Evolutionary conservation across 2,888 invertebrate genomes (phyloP).

Genomic region (Andrena praecox): DNA sequence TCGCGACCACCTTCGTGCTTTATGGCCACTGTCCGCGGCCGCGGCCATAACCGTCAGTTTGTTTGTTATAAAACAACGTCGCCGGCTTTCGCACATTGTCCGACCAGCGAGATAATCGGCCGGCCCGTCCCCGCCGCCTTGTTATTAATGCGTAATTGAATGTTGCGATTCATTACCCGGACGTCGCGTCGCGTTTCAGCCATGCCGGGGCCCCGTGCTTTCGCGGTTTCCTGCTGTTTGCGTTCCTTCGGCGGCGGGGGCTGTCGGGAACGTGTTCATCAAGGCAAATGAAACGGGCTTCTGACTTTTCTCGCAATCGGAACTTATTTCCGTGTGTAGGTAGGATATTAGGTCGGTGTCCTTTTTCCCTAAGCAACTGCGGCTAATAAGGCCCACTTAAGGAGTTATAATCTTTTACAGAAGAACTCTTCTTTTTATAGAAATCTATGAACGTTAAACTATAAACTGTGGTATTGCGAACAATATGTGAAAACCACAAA

Average conservation of each 20-base stretch:
- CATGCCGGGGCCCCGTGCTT: not conserved
- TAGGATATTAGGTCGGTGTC: too few relatives aligned
- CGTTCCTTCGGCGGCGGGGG: not conserved
- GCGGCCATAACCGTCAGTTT: constrained; percentile 64
- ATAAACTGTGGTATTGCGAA: too few relatives aligned
- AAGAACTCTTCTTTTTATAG: too few relatives aligned
- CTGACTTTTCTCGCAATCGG: too few relatives aligned
- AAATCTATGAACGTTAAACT: too few relatives aligned
- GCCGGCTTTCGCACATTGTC: constrained; percentile 70
- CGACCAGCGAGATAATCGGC: constrained; percentile 73
- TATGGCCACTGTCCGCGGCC: constrained; percentile 55
- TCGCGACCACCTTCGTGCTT: constrained; percentile 40
- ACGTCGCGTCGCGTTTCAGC: constrained; percentile 70
- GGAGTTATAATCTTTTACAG: too few relatives aligned
- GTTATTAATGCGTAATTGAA: constrained; percentile 80
- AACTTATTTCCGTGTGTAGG: too few relatives aligned
- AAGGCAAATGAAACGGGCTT: too few relatives aligned
- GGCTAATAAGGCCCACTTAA: too few relatives aligned
- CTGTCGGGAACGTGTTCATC: not conserved
- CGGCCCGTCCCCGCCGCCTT: constrained; percentile 70
- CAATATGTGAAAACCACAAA: too few relatives aligned
- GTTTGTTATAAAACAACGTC: constrained; percentile 62
- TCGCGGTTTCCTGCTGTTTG: constrained; percentile 1
- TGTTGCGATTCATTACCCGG: constrained; percentile 77
- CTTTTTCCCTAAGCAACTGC: too few relatives aligned